Evolutionary conservation across 2,113 vertebrate genomes (phyloP).

Genomic region (Toxotes chatareus): DNA sequence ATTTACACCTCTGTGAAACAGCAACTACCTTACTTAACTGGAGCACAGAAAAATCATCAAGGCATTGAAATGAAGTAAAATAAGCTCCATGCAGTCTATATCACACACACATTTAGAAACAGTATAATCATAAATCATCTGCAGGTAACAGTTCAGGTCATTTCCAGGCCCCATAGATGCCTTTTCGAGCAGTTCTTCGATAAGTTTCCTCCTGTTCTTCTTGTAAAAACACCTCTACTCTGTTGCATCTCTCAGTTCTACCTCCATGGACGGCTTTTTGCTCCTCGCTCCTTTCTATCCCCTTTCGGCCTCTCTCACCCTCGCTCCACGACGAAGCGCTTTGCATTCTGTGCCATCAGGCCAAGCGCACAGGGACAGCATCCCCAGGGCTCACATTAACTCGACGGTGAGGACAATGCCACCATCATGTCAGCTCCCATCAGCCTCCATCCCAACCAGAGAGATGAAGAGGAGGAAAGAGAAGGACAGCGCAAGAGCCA

Average conservation of each 20-base stretch:
- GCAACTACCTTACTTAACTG: not conserved
- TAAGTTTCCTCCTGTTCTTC: conserved; percentile 10
- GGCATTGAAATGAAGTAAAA: not conserved
- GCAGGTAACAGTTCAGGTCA: conserved; percentile 22
- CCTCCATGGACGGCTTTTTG: conserved; percentile 44
- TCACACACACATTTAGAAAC: not conserved
- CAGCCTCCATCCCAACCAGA: conserved; percentile 69
- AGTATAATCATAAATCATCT: not conserved
- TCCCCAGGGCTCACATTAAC: conserved; percentile 77
- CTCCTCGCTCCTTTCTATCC: conserved; percentile 8
- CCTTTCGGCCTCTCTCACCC: conserved; percentile 11
- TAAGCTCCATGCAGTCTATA: not conserved
- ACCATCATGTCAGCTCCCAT: conserved; percentile 79
- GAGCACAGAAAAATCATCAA: not conserved
- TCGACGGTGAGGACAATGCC: conserved; percentile 75
- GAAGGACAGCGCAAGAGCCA: conserved; percentile 51
- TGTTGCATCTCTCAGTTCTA: conserved; percentile 49
- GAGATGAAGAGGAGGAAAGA: conserved; percentile 38
- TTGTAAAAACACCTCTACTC: conserved; percentile 30
- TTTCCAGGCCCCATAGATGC: conserved; percentile 5
- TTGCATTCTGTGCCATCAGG: conserved; percentile 68
- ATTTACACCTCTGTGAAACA: not conserved
- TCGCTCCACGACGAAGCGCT: conserved; percentile 36
- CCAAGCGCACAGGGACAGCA: conserved; percentile 63
- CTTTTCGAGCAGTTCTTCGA: conserved; percentile 22